Evolutionary conservation across 2,888 invertebrate species (phyloP), one percentile per base, ranked within the genome.

Genomic region (Carpatolechia fugitivella): DNA sequence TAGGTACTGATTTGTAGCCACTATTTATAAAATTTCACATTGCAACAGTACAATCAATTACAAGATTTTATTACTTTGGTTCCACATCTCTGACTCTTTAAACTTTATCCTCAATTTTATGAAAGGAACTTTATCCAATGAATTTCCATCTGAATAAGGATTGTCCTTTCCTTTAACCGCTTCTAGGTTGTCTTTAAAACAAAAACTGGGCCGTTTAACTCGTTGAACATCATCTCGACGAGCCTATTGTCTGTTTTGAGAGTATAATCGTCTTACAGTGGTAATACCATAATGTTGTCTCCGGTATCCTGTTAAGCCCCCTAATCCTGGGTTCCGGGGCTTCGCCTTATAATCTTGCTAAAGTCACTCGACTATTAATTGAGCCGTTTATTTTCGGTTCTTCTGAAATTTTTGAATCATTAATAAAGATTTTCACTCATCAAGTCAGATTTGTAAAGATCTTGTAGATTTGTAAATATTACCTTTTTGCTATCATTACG

Each of bases 351-450:
- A 74, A 74, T 72, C 73, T 69, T 58, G 54, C 62, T 66, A 65
- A 72, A 74, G 72, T 71, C 70, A 71, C 65, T 73, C 58, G 63
- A 68, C 67, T 74, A 73, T 73, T 74, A 69, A 74, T 74, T 72
- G 66, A 70, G 66, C 66, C 68, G 64, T 68, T 68, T 65, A 66
- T 66, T 67, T 60, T 52, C 10, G 63, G 62, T 44, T 50, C 36
- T 44, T n/a, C 11, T 10, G 20, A 16, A 40, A 44, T 53, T 56
- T 56, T 56, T 49, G 38, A 48, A 40, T 51, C 52, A 29, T 49
- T 36, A 35, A 29, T 18, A 53, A 16, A 1, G 11, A 11, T 16
- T 41, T 41, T 8, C 18, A 18, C n/a, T n/a, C n/a, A n/a, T n/a
- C 8, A 16, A n/a, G 5, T 18, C 11, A 8, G 18, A 10, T 18